Evolutionary conservation across 1,140 invertebrate species (phyloP), one percentile per base, ranked within the genome.

Genomic region (Philaenus spumarius): DNA sequence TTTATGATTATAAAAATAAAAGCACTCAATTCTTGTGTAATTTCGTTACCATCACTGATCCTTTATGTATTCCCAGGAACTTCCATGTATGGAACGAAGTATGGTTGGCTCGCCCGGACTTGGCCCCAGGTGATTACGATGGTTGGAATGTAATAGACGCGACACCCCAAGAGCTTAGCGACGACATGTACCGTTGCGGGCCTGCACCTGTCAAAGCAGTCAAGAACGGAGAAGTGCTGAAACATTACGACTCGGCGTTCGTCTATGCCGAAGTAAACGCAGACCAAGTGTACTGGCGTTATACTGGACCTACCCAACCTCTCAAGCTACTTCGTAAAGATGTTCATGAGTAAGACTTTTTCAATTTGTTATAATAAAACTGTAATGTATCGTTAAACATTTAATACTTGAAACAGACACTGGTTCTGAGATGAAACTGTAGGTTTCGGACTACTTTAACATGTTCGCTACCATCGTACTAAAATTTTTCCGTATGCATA

Each of bases 11-110:
- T n/a, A n/a, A n/a, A n/a, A n/a, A n/a, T n/a, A n/a, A n/a, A n/a
- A n/a, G n/a, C n/a, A n/a, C n/a, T n/a, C n/a, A n/a, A n/a, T n/a
- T n/a, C n/a, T n/a, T n/a, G n/a, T n/a, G n/a, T n/a, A n/a, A n/a
- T n/a, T n/a, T n/a, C n/a, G n/a, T n/a, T n/a, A n/a, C n/a, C n/a
- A n/a, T n/a, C n/a, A n/a, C n/a, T n/a, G n/a, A n/a, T n/a, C n/a
- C n/a, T 30, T 30, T 3, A 20, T 46, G 19, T 24, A 14, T 51
- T 54, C 34, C 4, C 55, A 81, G 80, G 85, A 96, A 96, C 68
- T 97, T 93, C 70, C 95, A 97, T 68, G 93, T 95, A 2, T 97
- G 94, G 95, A 92, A 93, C 72, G 94, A 97, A 73, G 87, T 89
- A 0, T 97, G 93, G 93, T 93, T 95, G 84, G 81, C 82, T 50